Conservation (phyloP, 2,113 vertebrate species). For the Ramphastos sulfuratus region DNA sequence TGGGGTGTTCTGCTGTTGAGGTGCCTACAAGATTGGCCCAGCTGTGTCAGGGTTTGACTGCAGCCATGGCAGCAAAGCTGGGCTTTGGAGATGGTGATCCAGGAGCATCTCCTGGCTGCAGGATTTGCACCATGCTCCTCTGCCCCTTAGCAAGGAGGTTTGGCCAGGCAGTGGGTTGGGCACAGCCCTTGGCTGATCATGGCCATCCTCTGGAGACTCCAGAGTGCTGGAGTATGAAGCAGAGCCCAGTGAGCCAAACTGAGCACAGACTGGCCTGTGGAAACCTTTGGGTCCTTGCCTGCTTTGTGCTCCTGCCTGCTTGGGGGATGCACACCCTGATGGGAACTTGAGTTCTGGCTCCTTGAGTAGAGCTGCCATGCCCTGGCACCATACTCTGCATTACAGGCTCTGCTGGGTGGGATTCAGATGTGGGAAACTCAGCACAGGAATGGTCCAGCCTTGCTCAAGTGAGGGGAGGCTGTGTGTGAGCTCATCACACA, state of each 20-base stretch:
- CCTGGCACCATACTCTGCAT: neutral
- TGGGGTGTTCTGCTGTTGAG: neutral
- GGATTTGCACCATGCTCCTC: rapidly evolving
- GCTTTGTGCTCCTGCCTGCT: rapidly evolving
- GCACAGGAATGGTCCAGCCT: no score
- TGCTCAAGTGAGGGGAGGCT: rapidly evolving
- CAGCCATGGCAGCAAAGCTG: neutral
- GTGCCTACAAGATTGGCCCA: neutral
- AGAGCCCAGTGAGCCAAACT: neutral
- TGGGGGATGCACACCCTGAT: rapidly evolving
- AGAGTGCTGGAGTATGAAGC: neutral
- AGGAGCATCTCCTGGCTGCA: rapidly evolving
- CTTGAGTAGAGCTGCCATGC: rapidly evolving
- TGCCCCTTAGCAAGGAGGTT: neutral
- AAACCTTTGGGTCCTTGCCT: neutral
- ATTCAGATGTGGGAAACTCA: neutral
- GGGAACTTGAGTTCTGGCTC: neutral
- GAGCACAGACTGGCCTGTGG: neutral
- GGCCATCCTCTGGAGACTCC: neutral
- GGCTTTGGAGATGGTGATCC: neutral
- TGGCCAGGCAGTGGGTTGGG: neutral
- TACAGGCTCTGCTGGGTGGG: neutral
- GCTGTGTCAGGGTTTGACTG: neutral
- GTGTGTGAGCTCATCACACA: rapidly evolving
- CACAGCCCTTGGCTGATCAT: neutral